Evolutionary conservation across 2,113 vertebrate genomes (phyloP), one percentile per base, ranked within the genome.

Genomic region (Siphamia tubifer): DNA sequence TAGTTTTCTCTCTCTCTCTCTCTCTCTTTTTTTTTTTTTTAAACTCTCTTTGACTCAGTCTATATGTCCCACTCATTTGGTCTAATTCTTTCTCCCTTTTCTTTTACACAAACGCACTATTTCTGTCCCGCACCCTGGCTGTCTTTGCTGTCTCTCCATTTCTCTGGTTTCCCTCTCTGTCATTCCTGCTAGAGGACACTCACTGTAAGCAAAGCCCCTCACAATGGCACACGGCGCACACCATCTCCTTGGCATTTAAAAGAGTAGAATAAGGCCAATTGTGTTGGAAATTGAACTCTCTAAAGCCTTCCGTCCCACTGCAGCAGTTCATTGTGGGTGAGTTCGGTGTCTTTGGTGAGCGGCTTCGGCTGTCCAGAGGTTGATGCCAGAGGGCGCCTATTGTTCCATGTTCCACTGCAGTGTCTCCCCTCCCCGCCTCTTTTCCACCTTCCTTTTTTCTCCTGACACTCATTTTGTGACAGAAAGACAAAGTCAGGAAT

Each of bases 271-370:
- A 87, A 88, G 70, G 86, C 82, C 83, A 89, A 93, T 91, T 92
- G 91, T 92, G 89, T 90, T 90, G 91, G 89, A 92, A 93, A 92
- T 92, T 91, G 90, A 93, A 91, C 90, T 92, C 85, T 90, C 87
- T 83, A 84, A 91, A 92, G 90, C 90, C 84, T 87, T 72, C 81
- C 77, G 81, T 89, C 85, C 89, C 74, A 32, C 79, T 82, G 89
- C 90, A 88, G 89, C 68, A 25, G 77, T 79, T 87, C 89, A 91
- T 92, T 91, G 92, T 92, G 87, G 90, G 81, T 71, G 88, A 85
- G 82, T 74, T 87, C 83, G 87, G 85, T 91, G 85, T 84, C 88
- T 92, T 90, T 82, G 88, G 81, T 84, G 85, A 90, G 84, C 85
- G 64, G 85, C 82, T 71, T 71, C 71, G 82, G 79, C 82, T 79